phyloP scores from a whole-genome alignment of 2,888 invertebrate species.

The Hypena proboscidalis region DNA sequence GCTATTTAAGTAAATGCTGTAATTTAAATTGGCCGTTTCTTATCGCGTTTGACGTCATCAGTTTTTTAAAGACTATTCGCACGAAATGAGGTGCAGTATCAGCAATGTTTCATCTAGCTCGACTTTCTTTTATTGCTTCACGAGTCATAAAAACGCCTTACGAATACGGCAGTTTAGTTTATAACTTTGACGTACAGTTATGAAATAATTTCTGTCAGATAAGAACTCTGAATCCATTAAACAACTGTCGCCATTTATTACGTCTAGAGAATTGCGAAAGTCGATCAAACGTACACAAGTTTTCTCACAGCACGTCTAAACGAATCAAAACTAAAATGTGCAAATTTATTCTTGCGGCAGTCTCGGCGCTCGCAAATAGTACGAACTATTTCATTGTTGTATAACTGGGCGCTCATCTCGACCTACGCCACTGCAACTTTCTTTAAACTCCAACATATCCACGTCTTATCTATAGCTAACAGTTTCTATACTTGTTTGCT shows the following conservation, averaged over 20 bases:
- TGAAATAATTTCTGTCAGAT: neutral
- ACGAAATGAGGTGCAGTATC: neutral
- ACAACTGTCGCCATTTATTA: neutral
- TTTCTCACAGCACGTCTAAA: conserved; percentile 18
- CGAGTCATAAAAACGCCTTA: neutral
- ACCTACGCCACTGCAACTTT: conserved; percentile 76
- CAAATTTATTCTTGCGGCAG: conserved; percentile 39
- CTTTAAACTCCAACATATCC: conserved; percentile 58
- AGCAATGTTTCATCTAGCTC: neutral
- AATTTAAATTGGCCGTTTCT: conserved; percentile 5
- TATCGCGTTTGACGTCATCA: neutral
- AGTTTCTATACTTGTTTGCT: conserved; percentile 53
- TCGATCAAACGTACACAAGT: conserved; percentile 17
- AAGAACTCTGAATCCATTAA: too few relatives aligned
- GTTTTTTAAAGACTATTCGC: neutral
- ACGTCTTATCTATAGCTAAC: conserved; percentile 41
- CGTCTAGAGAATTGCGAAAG: conserved; percentile 2
- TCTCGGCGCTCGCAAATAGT: conserved; percentile 31
- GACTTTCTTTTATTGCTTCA: neutral
- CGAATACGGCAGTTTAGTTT: neutral
- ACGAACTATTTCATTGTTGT: conserved; percentile 47
- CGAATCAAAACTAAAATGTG: conserved; percentile 29
- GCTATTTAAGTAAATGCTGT: conserved; percentile 8
- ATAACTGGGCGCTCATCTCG: conserved; percentile 56
- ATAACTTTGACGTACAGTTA: neutral